Conservation (phyloP, 2,797 vertebrate genomes). For the Sebastes hubbsi region DNA sequence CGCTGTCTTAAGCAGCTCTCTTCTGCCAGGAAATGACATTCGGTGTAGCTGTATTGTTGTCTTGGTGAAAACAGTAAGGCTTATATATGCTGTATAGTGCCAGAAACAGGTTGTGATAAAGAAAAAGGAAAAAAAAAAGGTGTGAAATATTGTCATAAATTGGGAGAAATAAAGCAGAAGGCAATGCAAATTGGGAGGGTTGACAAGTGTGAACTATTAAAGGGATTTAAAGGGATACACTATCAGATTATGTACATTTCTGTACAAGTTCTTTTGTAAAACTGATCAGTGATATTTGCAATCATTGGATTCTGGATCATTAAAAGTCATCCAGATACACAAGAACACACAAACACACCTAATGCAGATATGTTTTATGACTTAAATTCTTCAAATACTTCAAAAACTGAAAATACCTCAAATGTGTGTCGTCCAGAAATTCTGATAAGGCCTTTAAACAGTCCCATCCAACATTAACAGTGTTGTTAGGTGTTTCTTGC, state of each 20-base stretch:
- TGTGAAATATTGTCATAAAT: no score
- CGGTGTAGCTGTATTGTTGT: no score
- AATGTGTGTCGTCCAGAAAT: neutral
- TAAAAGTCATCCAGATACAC: neutral
- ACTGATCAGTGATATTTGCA: neutral
- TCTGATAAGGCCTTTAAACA: neutral
- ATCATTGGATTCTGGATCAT: neutral
- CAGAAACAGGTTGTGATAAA: no score
- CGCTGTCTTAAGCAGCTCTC: no score
- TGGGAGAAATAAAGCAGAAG: no score
- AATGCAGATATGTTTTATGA: neutral
- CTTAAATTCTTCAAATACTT: neutral
- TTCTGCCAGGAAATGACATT: no score
- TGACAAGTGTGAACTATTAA: no score
- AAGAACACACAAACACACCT: neutral
- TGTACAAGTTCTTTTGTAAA: neutral
- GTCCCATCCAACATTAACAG: neutral
- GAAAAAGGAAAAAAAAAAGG: no score
- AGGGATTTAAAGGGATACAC: neutral
- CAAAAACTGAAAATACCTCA: neutral
- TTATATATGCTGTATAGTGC: no score
- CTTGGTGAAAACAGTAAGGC: no score
- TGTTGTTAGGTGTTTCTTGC: neutral
- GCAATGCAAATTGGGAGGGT: no score
- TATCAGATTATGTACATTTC: neutral